Conservation (phyloP, 2,888 invertebrate genomes). For the Brachyptera putata region DNA sequence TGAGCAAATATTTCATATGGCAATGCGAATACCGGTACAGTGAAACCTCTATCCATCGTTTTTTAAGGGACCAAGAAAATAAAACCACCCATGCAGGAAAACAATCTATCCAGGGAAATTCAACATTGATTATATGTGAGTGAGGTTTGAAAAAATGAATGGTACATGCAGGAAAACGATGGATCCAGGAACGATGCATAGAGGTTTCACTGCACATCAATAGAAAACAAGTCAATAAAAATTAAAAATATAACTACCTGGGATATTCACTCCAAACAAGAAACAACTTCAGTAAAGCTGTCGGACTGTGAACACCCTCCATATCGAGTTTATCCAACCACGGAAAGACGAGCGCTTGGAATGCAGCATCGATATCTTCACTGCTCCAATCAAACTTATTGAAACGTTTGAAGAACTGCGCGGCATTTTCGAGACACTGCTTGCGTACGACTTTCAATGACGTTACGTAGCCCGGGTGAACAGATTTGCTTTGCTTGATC, state of each 20-base stretch:
- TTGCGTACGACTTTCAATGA: slow-evolving; percentile 61
- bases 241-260: slow-evolving; percentile 47
- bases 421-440: slow-evolving; percentile 56
- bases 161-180: no score
- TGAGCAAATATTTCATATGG: no score
- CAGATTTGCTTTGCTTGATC: slow-evolving; percentile 39
- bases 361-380: slow-evolving; percentile 68
- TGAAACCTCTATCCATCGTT: no score
- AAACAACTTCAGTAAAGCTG: slow-evolving; percentile 74
- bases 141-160: no score
- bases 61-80: no score
- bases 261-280: slow-evolving; percentile 76
- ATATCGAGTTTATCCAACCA: slow-evolving; percentile 66
- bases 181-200: no score
- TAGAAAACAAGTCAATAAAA: no score
- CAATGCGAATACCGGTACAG: no score
- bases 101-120: no score
- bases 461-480: slow-evolving; percentile 37
- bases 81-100: no score
- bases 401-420: slow-evolving; percentile 75
- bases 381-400: slow-evolving; percentile 68
- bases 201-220: no score
- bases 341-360: slow-evolving; percentile 77
- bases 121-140: no score
- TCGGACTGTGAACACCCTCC: slow-evolving; percentile 81